Conservation (phyloP, 2,888 invertebrate genomes). For the Abrostola tripartita region DNA sequence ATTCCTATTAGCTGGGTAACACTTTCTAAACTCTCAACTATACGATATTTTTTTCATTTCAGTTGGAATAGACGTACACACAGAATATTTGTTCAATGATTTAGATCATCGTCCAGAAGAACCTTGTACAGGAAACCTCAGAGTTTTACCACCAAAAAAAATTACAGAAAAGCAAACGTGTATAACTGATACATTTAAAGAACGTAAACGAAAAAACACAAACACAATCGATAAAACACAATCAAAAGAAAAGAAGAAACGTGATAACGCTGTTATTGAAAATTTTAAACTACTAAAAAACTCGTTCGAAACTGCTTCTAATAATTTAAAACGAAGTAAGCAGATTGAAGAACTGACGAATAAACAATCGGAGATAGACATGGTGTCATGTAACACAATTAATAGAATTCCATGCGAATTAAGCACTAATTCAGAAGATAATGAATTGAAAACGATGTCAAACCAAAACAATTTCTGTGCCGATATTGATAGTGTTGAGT, state of each 20-base stretch:
- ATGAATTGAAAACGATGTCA: slow-evolving; percentile 55
- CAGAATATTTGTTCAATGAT: slow-evolving; percentile 74
- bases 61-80: slow-evolving; percentile 87
- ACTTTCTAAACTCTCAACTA: too few relatives aligned
- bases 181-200: slow-evolving; percentile 69
- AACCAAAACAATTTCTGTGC: slow-evolving; percentile 35
- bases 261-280: slow-evolving; percentile 69
- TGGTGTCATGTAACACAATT: not conserved
- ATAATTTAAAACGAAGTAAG: slow-evolving; percentile 54
- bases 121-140: not conserved
- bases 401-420: not conserved
- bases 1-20: not conserved
- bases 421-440: not conserved
- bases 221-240: slow-evolving; percentile 58
- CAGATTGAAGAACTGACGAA: not conserved
- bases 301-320: slow-evolving; percentile 68
- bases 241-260: slow-evolving; percentile 78
- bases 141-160: slow-evolving; percentile 32
- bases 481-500: slow-evolving; percentile 57
- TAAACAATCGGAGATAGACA: not conserved
- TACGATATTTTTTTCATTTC: slow-evolving; percentile 55
- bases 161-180: slow-evolving; percentile 58
- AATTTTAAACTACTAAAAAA: slow-evolving; percentile 73
- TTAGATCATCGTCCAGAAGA: slow-evolving; percentile 52
- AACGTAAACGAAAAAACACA: slow-evolving; percentile 73